Conservation (phyloP, 2,113 vertebrate genomes). For the Chelonoidis abingdonii region DNA sequence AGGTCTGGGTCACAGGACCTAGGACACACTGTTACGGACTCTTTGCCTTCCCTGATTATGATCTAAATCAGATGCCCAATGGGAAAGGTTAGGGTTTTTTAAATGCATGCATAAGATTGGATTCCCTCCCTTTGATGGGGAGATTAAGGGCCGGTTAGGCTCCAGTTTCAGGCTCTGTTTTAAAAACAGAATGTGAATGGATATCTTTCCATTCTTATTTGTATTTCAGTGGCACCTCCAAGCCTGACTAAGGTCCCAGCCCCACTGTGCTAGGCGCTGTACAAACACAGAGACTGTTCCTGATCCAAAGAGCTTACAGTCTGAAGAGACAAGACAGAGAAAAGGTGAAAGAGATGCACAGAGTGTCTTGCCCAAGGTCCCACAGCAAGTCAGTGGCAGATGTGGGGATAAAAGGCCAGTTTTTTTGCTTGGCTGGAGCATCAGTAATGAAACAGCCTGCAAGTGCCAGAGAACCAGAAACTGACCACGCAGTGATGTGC, state of each 20-base stretch:
- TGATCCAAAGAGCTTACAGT: not conserved
- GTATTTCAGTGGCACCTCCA: not conserved
- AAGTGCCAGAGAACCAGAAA: not conserved
- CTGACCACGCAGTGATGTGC: not conserved
- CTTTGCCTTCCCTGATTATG: not conserved
- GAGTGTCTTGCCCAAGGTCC: not conserved
- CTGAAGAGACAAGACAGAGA: not conserved
- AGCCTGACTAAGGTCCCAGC: not conserved
- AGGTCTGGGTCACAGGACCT: not conserved
- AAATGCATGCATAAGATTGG: not conserved
- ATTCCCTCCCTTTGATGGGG: not conserved
- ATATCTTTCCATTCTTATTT: not conserved
- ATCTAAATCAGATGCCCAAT: not conserved
- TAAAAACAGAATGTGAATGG: not conserved
- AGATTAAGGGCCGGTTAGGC: not conserved
- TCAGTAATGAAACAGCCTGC: not conserved
- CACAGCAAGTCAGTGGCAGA: not conserved
- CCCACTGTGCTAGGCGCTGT: not conserved
- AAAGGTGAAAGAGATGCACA: not conserved
- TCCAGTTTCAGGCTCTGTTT: not conserved
- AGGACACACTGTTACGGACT: not conserved
- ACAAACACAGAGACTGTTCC: not conserved
- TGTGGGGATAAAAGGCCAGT: not conserved
- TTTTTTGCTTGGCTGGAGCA: not conserved
- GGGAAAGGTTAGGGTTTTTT: not conserved